Percentiles rank a stretch among this genome's conserved stretches.
These are phyloP conservation scores for Alethe castanea DNA, from an alignment of 2,113 vertebrate species.

Conservation along the genomic window DNA sequence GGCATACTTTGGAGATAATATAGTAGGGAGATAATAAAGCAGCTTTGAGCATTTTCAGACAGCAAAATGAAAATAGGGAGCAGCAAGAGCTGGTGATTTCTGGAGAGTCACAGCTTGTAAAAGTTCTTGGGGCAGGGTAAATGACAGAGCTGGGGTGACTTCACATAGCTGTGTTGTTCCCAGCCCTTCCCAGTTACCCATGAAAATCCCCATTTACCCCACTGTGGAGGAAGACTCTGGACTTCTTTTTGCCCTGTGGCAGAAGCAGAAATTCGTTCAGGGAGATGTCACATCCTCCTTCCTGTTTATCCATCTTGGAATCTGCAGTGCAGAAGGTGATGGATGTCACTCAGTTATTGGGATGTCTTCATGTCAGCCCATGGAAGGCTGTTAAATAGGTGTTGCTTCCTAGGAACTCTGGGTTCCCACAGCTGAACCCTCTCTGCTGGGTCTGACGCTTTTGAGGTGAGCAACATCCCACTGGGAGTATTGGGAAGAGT, in stretches of 20 bases:
- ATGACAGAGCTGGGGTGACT: background rate
- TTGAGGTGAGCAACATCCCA: fast-evolving
- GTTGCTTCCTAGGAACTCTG: background rate
- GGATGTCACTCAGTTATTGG: background rate
- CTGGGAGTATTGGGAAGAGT: background rate
- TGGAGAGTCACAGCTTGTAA: background rate
- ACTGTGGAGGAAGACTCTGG: background rate
- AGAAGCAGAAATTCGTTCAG: background rate
- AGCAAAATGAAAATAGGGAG: background rate
- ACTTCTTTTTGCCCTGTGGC: background rate
- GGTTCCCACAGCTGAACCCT: background rate
- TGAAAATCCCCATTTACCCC: fast-evolving
- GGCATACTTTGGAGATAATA: background rate
- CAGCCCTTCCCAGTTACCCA: background rate
- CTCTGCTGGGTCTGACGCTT: background rate
- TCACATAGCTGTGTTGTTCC: background rate
- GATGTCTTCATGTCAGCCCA: background rate
- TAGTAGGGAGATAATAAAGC: background rate
- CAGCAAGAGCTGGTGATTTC: fast-evolving
- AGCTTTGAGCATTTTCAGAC: background rate
- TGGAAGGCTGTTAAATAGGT: background rate
- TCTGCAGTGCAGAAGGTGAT: background rate
- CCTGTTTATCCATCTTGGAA: fast-evolving
- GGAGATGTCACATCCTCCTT: background rate
- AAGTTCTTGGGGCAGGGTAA: background rate